Evolutionary conservation across 2,888 invertebrate genomes (phyloP), one percentile per base, ranked within the genome.

Genomic region (Physocephala rufipes): DNA sequence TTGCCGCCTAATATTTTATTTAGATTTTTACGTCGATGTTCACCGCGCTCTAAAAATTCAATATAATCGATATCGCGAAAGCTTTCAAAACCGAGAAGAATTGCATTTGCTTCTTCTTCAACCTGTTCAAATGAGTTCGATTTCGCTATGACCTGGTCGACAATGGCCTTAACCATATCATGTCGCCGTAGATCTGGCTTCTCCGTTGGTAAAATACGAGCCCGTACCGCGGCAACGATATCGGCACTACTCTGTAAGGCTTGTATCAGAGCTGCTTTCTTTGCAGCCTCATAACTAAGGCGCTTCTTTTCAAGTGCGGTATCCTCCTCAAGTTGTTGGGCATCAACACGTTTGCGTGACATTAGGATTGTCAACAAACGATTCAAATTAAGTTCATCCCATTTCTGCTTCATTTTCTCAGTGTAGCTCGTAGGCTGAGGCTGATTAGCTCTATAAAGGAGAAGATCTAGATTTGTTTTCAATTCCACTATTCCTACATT

Each of bases 231-330:
- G 7, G 84, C 80, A 1, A 86, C 75, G 36, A 86, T 84, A 45
- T 82, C 81, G 13, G 81, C 80, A 15, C 83, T 79, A 9, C 73
- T 76, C 9, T 76, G 74, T n/a, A 84, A 71, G 1, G 81, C 76
- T 28, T 78, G 75, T 2, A 73, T 71, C 1, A 83, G 75, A 0
- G 84, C 82, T 7, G 82, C 79, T 67, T 82, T 85, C 21, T 86
- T 86, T 19, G 82, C 79, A 2, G 78, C 80, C 84, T 87, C 75
- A 71, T 85, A 86, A 26, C 88, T 88, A 0, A 92, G 88, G 0
- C 90, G 90, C 51, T 92, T 90, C 75, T 90, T 89, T 77, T 93
- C 93, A 75, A 92, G 89, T 5, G 86, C 86, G 84, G 79, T 93
- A 88, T 74, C 90, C 86, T 82, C 88, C 82, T 84, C 90, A 88